A percentile compares a stretch with the other conserved stretches of the same genome.
Conservation (phyloP, 2,113 vertebrate species). For the Ptilonorhynchus violaceus region DNA sequence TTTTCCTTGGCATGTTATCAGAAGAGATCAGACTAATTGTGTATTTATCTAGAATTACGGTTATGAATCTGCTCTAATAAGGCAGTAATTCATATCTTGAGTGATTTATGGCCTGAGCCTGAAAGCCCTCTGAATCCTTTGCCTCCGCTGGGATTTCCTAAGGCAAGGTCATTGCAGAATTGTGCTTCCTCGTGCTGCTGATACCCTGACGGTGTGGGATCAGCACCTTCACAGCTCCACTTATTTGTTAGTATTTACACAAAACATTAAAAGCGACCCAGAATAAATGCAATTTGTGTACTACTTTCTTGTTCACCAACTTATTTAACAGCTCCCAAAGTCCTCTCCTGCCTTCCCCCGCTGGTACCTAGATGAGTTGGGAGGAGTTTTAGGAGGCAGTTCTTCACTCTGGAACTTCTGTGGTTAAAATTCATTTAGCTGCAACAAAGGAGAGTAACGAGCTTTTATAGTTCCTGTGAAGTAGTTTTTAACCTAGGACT, state of each 20-base stretch:
- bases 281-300: not conserved
- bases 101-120: slow-evolving; percentile 25
- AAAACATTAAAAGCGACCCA: not conserved
- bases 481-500: slow-evolving; percentile 48
- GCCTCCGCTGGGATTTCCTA: not conserved
- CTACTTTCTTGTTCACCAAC: not conserved
- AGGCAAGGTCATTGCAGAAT: slow-evolving; percentile 3
- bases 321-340: not conserved
- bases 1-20: not conserved
- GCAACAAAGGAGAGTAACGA: slow-evolving; percentile 2
- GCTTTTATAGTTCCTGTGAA: slow-evolving; percentile 30
- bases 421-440: not conserved
- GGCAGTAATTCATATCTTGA: slow-evolving; percentile 35
- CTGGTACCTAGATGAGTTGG: not conserved
- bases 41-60: slow-evolving; percentile 48
- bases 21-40: slow-evolving; percentile 41
- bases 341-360: not conserved
- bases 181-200: not conserved
- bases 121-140: slow-evolving; percentile 5
- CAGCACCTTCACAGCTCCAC: fast-evolving
- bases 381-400: not conserved
- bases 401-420: not conserved
- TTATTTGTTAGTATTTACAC: not conserved
- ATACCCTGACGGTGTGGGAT: not conserved
- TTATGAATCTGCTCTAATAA: slow-evolving; percentile 52